Evolutionary conservation across 2,888 invertebrate species (phyloP).

Genomic region (Mermis nigrescens): DNA sequence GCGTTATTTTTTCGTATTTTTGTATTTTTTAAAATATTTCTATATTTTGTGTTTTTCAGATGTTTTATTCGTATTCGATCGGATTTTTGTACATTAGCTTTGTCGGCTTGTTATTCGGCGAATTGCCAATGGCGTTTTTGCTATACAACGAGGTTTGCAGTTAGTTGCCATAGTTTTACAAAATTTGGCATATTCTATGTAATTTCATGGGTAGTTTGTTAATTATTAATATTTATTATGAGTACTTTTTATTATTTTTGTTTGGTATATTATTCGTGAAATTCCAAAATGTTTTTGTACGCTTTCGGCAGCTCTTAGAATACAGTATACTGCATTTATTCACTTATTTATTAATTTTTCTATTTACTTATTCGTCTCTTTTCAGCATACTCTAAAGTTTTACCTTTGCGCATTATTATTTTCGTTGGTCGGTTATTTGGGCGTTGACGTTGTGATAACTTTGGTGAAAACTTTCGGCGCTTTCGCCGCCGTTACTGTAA

Average conservation of each 20-base stretch:
- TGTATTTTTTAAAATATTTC: not conserved
- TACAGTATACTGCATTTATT: too few species aligned
- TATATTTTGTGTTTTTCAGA: conserved; percentile 22
- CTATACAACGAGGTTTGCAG: conserved; percentile 54
- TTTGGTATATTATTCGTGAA: not conserved
- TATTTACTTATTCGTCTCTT: conserved; percentile 12
- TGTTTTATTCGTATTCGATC: conserved; percentile 71
- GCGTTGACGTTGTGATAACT: conserved; percentile 74
- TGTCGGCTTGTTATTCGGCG: conserved; percentile 52
- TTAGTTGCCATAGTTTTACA: not conserved
- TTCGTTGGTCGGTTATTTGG: conserved; percentile 71
- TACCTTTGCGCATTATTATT: conserved; percentile 69
- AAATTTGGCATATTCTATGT: too few species aligned
- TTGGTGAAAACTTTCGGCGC: conserved; percentile 73
- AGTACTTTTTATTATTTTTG: too few species aligned
- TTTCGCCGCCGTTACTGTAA: conserved; percentile 62
- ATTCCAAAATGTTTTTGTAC: not conserved
- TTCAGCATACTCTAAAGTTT: conserved; percentile 44
- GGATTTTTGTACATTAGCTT: conserved; percentile 61
- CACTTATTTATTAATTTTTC: not conserved
- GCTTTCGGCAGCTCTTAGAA: not conserved
- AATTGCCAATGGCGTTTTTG: conserved; percentile 50
- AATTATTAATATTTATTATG: too few species aligned
- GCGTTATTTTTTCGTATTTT: too few species aligned
- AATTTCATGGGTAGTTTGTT: too few species aligned